These are phyloP conservation scores for Reinhardtius hippoglossoides DNA, from an alignment of 2,113 vertebrate genomes.

Conservation along the genomic window DNA sequence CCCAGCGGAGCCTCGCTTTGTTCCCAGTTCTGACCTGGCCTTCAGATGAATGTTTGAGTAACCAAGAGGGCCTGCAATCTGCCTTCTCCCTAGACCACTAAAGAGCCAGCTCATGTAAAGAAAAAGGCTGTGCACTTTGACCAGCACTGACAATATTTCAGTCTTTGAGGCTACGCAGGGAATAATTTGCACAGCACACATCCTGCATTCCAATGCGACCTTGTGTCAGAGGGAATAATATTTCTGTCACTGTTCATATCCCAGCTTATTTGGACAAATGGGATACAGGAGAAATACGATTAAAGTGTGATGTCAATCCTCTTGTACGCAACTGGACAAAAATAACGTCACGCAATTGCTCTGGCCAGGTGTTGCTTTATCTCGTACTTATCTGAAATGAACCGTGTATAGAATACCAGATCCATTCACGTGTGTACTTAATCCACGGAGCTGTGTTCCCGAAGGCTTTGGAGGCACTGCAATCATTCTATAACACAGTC, in stretches of 20 bases:
- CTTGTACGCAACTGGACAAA: background rate
- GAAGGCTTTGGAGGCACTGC: slow-evolving; percentile 35
- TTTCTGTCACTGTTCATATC: slow-evolving; percentile 12
- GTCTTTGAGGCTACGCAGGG: slow-evolving; percentile 39
- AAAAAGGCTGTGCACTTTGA: slow-evolving; percentile 5
- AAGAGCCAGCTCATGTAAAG: slow-evolving; percentile 63
- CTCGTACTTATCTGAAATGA: slow-evolving; percentile 19
- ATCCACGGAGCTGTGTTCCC: slow-evolving; percentile 17
- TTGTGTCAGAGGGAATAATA: slow-evolving; percentile 5
- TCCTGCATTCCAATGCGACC: slow-evolving; percentile 18
- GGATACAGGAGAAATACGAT: slow-evolving; percentile 7
- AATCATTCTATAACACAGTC: slow-evolving; percentile 14
- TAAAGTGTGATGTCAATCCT: background rate
- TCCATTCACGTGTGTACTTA: slow-evolving; percentile 15
- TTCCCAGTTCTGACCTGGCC: slow-evolving; percentile 56
- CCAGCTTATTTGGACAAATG: slow-evolving; percentile 15
- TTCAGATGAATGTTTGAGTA: slow-evolving; percentile 56
- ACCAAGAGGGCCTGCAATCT: slow-evolving; percentile 61
- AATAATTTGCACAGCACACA: slow-evolving; percentile 40
- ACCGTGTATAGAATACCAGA: slow-evolving; percentile 12
- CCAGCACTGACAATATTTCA: slow-evolving; percentile 49
- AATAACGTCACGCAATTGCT: background rate
- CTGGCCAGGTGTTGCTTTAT: background rate
- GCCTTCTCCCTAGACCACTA: slow-evolving; percentile 56
- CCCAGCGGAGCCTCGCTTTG: slow-evolving; percentile 55